These are phyloP conservation scores for Miichthys miiuy DNA, from an alignment of 2,797 vertebrate species.

Conservation along the genomic window DNA sequence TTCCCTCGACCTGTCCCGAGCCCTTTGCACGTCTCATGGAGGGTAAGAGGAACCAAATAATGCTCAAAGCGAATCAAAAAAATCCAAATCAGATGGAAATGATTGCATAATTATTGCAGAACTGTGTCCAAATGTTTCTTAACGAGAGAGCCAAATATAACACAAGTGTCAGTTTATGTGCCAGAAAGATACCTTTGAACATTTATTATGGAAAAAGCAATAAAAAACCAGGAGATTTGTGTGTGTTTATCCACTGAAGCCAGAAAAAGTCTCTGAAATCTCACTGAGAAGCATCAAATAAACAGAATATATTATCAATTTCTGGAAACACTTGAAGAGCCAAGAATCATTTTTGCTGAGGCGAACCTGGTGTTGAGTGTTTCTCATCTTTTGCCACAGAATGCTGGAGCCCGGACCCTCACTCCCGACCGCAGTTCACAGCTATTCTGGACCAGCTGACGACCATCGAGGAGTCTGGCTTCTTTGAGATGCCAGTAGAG, in stretches of 20 bases:
- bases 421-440: slow-evolving; percentile 91
- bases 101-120: background rate
- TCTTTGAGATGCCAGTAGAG: slow-evolving; percentile 98
- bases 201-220: slow-evolving; percentile 8
- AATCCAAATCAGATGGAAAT: background rate
- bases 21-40: slow-evolving; percentile 97
- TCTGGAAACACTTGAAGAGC: slow-evolving; percentile 9
- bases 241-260: slow-evolving; percentile 10
- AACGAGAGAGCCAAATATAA: background rate
- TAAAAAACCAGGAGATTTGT: background rate
- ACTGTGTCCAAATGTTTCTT: background rate
- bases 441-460: slow-evolving; percentile 94
- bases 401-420: slow-evolving; percentile 96
- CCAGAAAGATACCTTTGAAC: slow-evolving; percentile 7
- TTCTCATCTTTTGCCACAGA: slow-evolving; percentile 78
- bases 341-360: background rate
- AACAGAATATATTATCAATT: slow-evolving; percentile 20
- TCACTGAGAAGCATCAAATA: background rate
- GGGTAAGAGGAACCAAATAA: slow-evolving; percentile 82
- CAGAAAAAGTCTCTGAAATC: slow-evolving; percentile 8
- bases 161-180: background rate
- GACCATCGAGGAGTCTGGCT: slow-evolving; percentile 95
- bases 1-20: slow-evolving; percentile 96
- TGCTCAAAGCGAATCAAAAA: background rate
- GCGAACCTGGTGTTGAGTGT: background rate